These are phyloP conservation scores for Leiothrix lutea DNA, from an alignment of 2,113 vertebrate genomes.

Conservation along the genomic window DNA sequence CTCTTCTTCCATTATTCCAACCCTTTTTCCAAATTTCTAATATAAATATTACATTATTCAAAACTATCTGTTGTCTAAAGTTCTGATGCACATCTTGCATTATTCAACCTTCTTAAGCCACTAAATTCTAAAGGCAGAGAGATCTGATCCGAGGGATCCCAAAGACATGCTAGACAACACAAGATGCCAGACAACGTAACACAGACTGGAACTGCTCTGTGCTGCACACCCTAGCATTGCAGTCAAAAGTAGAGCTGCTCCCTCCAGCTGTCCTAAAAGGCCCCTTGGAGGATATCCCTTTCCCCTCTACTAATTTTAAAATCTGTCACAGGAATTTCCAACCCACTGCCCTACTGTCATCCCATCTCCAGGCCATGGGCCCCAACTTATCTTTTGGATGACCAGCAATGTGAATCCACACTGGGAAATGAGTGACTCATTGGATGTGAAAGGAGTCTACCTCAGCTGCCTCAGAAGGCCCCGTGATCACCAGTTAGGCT, in stretches of 20 bases:
- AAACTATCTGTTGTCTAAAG: too few species aligned
- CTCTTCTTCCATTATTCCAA: too few species aligned
- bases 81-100: too few species aligned
- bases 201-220: not conserved
- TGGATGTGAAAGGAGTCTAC: not conserved
- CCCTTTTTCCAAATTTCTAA: too few species aligned
- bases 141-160: not conserved
- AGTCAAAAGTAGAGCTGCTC: not conserved
- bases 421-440: too few species aligned
- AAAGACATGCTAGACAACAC: not conserved
- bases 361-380: fast-evolving
- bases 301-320: too few species aligned
- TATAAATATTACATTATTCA: too few species aligned
- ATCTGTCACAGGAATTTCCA: not conserved
- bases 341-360: too few species aligned
- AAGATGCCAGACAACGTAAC: not conserved
- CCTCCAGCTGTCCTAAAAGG: not conserved
- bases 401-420: not conserved
- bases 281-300: not conserved
- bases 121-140: not conserved
- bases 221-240: not conserved
- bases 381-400: not conserved
- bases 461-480: not conserved
- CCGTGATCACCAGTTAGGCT: not conserved
- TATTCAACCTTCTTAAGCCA: too few species aligned